Conservation (phyloP, 1,140 invertebrate genomes). For the Zaprionus nigranus region DNA sequence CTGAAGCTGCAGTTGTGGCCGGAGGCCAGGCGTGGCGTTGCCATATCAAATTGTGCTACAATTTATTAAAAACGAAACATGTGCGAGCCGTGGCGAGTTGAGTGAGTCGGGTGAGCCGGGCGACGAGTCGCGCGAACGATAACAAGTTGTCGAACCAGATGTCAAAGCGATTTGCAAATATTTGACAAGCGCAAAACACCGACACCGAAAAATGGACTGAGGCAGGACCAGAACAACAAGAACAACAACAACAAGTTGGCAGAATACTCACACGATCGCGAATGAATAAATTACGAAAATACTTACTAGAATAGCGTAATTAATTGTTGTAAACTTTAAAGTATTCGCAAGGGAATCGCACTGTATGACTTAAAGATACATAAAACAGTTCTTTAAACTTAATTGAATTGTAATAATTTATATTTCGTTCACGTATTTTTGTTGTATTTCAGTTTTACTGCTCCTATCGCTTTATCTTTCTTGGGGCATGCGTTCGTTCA, state of each 20-base stretch:
- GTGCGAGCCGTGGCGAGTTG: constrained; percentile 56
- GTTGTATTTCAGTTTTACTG: constrained; percentile 47
- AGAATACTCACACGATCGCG: neutral
- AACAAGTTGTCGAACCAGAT: constrained; percentile 83
- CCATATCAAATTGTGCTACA: constrained; percentile 82
- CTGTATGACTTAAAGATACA: neutral
- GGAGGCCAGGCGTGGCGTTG: constrained; percentile 55
- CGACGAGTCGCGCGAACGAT: constrained; percentile 55
- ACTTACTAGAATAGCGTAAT: neutral
- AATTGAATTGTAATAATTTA: constrained; percentile 28
- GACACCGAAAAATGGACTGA: constrained; percentile 48
- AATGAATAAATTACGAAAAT: neutral
- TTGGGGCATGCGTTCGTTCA: constrained; percentile 34
- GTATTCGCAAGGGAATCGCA: no score
- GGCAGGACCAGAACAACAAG: constrained; percentile 14
- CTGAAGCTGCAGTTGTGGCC: constrained; percentile 19
- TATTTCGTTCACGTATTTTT: constrained; percentile 7
- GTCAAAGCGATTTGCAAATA: constrained; percentile 83
- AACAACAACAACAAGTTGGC: constrained; percentile 2
- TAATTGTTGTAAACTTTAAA: no score
- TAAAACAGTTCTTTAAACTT: neutral
- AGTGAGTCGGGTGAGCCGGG: constrained; percentile 35
- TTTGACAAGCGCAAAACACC: constrained; percentile 79
- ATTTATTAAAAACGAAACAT: constrained; percentile 83
- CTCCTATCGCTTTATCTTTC: constrained; percentile 57